phyloP scores from a whole-genome alignment of 2,113 vertebrate genomes.

The Syngnathus scovelli region DNA sequence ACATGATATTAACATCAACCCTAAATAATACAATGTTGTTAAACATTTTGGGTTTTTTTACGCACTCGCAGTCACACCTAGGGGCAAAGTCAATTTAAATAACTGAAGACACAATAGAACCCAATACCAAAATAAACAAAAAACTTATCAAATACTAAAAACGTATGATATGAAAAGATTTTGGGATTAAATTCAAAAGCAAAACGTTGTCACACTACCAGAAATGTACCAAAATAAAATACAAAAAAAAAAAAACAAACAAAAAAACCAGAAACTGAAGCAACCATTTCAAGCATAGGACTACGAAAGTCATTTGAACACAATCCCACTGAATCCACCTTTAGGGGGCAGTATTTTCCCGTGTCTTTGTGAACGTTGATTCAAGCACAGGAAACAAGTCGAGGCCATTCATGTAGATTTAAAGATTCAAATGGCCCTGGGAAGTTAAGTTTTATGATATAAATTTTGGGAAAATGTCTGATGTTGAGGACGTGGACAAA shows the following conservation, averaged over 20 bases:
- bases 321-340: slow-evolving; percentile 32
- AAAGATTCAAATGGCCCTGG: slow-evolving; percentile 21
- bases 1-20: background rate
- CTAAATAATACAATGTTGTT: no score
- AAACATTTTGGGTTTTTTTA: no score
- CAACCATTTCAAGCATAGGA: slow-evolving; percentile 18
- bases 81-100: no score
- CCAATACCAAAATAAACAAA: background rate
- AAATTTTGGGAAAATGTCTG: background rate
- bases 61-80: background rate
- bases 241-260: slow-evolving; percentile 26
- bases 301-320: slow-evolving; percentile 7
- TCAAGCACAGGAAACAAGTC: background rate
- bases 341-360: slow-evolving; percentile 67
- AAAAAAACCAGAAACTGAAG: background rate
- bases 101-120: background rate
- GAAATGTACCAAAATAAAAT: slow-evolving; percentile 30
- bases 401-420: background rate
- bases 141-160: background rate
- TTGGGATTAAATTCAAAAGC: background rate
- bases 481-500: slow-evolving; percentile 18
- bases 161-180: background rate
- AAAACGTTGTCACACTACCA: background rate
- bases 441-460: background rate
- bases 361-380: slow-evolving; percentile 19